Evolutionary conservation across 2,888 invertebrate species (phyloP).

Genomic region (Cepaea hortensis): DNA sequence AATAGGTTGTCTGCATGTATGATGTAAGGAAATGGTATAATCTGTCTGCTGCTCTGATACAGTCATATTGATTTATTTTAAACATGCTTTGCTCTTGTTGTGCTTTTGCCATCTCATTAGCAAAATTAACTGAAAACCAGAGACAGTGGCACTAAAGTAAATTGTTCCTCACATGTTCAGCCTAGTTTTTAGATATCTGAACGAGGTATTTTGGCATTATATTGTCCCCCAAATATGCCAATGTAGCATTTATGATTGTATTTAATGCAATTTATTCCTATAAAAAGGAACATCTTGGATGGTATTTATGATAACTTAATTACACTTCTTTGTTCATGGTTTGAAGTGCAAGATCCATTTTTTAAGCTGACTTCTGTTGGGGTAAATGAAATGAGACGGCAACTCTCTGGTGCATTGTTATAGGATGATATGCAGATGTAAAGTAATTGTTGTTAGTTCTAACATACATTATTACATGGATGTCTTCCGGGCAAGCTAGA

Average conservation of each 20-base stretch:
- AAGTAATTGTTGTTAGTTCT: neutral
- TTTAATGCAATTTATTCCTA: too few species aligned
- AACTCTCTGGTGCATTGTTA: constrained; percentile 45
- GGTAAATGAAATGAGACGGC: constrained; percentile 30
- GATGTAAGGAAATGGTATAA: neutral
- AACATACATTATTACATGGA: neutral
- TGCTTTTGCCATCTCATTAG: constrained; percentile 47
- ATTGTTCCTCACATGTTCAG: neutral
- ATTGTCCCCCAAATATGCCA: too few species aligned
- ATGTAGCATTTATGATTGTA: too few species aligned
- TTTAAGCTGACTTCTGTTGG: too few species aligned
- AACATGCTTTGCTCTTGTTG: constrained; percentile 37
- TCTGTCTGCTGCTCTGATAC: neutral
- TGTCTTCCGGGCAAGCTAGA: too few species aligned
- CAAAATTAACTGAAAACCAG: neutral
- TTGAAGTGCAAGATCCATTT: neutral
- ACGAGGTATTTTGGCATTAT: neutral
- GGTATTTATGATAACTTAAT: neutral
- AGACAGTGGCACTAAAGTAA: neutral
- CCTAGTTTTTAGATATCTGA: neutral
- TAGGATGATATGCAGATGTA: neutral
- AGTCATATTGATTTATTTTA: neutral
- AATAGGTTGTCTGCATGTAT: neutral
- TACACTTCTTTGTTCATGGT: neutral
- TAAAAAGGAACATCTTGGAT: too few species aligned